Evolutionary conservation across 2,797 vertebrate species (phyloP), one percentile per base, ranked within the genome.

Genomic region (Myiotriccus ornatus): DNA sequence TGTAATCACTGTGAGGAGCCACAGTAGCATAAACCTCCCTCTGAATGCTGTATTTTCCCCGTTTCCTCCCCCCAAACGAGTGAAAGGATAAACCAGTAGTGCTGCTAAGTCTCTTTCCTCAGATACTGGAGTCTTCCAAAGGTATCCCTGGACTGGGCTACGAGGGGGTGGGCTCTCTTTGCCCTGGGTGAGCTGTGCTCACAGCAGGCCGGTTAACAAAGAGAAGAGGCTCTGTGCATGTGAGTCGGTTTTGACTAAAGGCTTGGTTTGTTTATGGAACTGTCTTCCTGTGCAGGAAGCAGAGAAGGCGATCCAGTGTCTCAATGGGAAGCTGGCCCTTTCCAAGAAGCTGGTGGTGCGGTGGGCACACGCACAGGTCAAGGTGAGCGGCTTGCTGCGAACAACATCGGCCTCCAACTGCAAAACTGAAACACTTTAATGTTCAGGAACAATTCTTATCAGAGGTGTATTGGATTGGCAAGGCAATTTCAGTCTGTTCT

Each of bases 311-410:
- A 99, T 99, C 97, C 99, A 99, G 79, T 98, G 99, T 97, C 98
- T 99, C 94, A 99, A 99, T 92, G 99, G 99, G 91, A 99, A 99
- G 90, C 97, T 99, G 95, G 99, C 99, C 34, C 97, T 99, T 92
- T 99, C 99, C 46, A 99, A 99, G 98, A 99, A 99, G 88, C 79
- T 99, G 96, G 99, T 99, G 43, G 99, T 99, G 83, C 98, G 99
- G 44, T 99, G 99, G 99, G 99, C 99, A 14, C 99, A 99, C 1
- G 99, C 98, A 41, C 98, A 99, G 91, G 98, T 99, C 84, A 99
- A 98, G 98, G 98, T 99, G 73, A 95, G 97, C 7, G 1, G 13
- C 69, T 57, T 10, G 0, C 27, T 20, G 30, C 7, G 2, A 19
- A 3, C 3, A 6, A 4, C 9, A 16, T 3, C 10, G 10, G 65